Evolutionary conservation across 2,113 vertebrate species (phyloP).

Genomic region (Amblyopsis rosae): DNA sequence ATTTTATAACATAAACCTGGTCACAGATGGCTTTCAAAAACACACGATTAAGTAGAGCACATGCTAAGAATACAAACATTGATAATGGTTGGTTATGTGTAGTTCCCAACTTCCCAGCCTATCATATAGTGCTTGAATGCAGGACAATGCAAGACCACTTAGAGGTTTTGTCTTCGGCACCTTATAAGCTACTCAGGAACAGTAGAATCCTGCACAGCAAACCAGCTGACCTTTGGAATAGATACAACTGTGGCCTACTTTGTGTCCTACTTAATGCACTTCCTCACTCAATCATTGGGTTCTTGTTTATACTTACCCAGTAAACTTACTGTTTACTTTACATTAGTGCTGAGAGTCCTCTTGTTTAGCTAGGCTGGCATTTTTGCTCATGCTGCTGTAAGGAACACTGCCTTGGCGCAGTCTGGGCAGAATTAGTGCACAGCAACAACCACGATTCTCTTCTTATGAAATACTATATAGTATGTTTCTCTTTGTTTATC

Average conservation of each 20-base stretch:
- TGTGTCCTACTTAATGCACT: conserved; percentile 54
- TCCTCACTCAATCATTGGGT: conserved; percentile 30
- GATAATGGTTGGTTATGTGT: conserved; percentile 14
- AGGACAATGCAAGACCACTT: conserved; percentile 27
- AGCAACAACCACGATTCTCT: too few species aligned
- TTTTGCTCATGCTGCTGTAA: background rate
- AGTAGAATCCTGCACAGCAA: conserved; percentile 18
- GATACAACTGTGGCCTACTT: conserved; percentile 61
- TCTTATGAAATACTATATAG: too few species aligned
- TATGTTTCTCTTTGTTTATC: too few species aligned
- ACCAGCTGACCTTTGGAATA: conserved; percentile 56
- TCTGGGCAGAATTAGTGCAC: too few species aligned
- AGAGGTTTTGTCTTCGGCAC: conserved; percentile 49
- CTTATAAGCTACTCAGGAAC: conserved; percentile 64
- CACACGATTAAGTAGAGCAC: conserved; percentile 46
- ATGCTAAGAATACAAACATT: conserved; percentile 55
- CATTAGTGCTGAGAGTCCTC: conserved; percentile 14
- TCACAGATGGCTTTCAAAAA: conserved; percentile 47
- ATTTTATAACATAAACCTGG: conserved; percentile 19
- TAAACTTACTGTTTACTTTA: conserved; percentile 17
- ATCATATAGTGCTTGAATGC: conserved; percentile 24
- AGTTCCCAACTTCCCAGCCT: background rate
- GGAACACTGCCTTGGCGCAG: too few species aligned
- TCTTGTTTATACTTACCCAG: conserved; percentile 30
- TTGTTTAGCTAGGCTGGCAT: conserved; percentile 22